A percentile compares a stretch with the other conserved stretches of the same genome.
Conservation (phyloP, 2,888 invertebrate genomes). For the Archaeoteleia sp. region DNA sequence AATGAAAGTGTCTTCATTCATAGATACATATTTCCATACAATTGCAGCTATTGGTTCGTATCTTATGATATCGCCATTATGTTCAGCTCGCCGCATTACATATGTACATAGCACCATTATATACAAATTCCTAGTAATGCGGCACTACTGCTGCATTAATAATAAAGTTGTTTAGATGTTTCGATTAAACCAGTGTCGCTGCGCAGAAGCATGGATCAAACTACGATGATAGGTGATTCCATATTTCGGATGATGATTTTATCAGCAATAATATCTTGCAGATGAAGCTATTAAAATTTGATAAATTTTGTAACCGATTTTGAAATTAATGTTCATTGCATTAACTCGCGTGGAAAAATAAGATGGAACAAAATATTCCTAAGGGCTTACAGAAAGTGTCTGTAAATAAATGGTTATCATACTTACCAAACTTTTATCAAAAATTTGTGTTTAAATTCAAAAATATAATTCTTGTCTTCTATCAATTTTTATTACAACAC, state of each 20-base stretch:
- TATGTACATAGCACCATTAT: constrained; percentile 73
- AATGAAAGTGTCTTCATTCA: constrained; percentile 74
- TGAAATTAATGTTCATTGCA: too few relatives aligned
- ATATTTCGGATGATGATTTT: constrained; percentile 5
- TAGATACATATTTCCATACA: constrained; percentile 74
- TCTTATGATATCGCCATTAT: constrained; percentile 70
- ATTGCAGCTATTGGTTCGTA: constrained; percentile 72
- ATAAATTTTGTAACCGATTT: too few relatives aligned
- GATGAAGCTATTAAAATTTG: too few relatives aligned
- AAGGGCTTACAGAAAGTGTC: too few relatives aligned
- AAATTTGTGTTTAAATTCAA: too few relatives aligned
- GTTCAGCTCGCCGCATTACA: constrained; percentile 64
- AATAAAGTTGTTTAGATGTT: constrained; percentile 56
- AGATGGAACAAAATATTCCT: too few relatives aligned
- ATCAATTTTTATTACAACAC: too few relatives aligned
- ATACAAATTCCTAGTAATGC: constrained; percentile 72
- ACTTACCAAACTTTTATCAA: too few relatives aligned
- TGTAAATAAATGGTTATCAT: too few relatives aligned
- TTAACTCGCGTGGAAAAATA: too few relatives aligned
- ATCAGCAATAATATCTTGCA: too few relatives aligned
- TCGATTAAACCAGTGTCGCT: constrained; percentile 27
- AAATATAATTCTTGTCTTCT: too few relatives aligned
- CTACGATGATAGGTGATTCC: constrained; percentile 22
- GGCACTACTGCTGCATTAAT: constrained; percentile 67
- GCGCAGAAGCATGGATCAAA: constrained; percentile 21